phyloP scores from a whole-genome alignment of 1,140 invertebrate genomes.

The Bacillus rossius region DNA sequence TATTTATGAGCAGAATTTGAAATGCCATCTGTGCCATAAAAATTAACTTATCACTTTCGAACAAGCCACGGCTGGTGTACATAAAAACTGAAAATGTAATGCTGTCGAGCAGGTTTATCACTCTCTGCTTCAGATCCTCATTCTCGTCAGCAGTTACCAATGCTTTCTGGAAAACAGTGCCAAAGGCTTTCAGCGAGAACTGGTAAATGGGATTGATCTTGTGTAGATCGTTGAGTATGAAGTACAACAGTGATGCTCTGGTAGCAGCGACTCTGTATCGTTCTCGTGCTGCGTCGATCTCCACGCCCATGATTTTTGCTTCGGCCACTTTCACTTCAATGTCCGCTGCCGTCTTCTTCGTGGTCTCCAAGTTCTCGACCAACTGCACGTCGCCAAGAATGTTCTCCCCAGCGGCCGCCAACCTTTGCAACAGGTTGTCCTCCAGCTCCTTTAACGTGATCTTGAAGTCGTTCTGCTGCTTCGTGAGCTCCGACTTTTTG shows the following conservation, averaged over 20 bases:
- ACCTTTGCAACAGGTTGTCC: slow-evolving; percentile 77
- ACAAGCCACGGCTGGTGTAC: slow-evolving; percentile 86
- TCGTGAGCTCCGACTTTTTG: slow-evolving; percentile 67
- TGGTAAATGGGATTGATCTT: slow-evolving; percentile 96
- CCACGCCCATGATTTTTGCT: slow-evolving; percentile 75
- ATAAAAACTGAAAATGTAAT: slow-evolving; percentile 83
- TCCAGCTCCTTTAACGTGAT: slow-evolving; percentile 87
- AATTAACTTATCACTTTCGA: slow-evolving; percentile 90
- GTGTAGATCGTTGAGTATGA: slow-evolving; percentile 88
- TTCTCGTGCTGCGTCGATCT: slow-evolving; percentile 89
- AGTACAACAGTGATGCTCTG: slow-evolving; percentile 86
- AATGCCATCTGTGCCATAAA: slow-evolving; percentile 82
- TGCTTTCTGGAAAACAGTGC: slow-evolving; percentile 86
- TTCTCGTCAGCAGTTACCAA: slow-evolving; percentile 61
- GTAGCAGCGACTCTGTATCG: slow-evolving; percentile 80
- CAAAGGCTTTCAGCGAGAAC: slow-evolving; percentile 94
- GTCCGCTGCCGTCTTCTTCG: slow-evolving; percentile 87
- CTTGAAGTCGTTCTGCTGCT: slow-evolving; percentile 93
- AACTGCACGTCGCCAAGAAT: slow-evolving; percentile 86
- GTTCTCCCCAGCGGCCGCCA: slow-evolving; percentile 85
- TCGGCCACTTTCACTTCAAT: slow-evolving; percentile 78
- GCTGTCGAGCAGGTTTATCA: slow-evolving; percentile 75
- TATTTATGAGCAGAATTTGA: slow-evolving; percentile 60
- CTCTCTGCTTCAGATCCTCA: slow-evolving; percentile 64
- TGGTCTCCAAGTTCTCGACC: slow-evolving; percentile 89